Percentiles rank a stretch among this genome's conserved stretches.
phyloP scores from a whole-genome alignment of 2,113 vertebrate species.

The Microcebus jonahi region DNA sequence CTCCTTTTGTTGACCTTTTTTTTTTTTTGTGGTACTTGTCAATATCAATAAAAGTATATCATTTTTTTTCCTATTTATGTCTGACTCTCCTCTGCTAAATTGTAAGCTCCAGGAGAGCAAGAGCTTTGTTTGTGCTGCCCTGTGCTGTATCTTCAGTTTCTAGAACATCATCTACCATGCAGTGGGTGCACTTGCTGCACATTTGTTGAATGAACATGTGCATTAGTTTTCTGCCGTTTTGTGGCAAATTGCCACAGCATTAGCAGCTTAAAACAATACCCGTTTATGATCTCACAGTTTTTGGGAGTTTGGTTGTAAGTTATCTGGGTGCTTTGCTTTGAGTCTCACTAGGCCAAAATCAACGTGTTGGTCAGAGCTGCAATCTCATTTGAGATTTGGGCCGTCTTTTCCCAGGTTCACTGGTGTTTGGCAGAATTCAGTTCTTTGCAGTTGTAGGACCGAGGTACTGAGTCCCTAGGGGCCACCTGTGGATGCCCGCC shows the following conservation, averaged over 20 bases:
- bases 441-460: background rate
- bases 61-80: background rate
- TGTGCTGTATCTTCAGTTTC: too few relatives aligned
- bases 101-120: background rate
- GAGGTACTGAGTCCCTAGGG: background rate
- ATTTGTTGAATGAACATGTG: background rate
- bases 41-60: background rate
- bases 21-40: background rate
- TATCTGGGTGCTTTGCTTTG: background rate
- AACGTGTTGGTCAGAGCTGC: too few relatives aligned
- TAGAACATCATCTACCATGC: background rate
- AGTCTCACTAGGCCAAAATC: background rate
- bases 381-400: background rate
- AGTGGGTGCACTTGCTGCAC: background rate
- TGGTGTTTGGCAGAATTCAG: background rate
- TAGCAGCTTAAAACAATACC: too few relatives aligned
- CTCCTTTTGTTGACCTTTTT: background rate
- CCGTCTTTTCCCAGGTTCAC: too few relatives aligned
- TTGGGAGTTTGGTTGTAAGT: too few relatives aligned
- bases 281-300: background rate
- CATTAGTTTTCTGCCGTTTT: background rate
- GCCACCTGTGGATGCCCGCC: background rate
- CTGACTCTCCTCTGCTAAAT: background rate
- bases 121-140: background rate
- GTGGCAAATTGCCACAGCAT: background rate